phyloP scores from a whole-genome alignment of 2,888 invertebrate species.

The Anorthoa munda region DNA sequence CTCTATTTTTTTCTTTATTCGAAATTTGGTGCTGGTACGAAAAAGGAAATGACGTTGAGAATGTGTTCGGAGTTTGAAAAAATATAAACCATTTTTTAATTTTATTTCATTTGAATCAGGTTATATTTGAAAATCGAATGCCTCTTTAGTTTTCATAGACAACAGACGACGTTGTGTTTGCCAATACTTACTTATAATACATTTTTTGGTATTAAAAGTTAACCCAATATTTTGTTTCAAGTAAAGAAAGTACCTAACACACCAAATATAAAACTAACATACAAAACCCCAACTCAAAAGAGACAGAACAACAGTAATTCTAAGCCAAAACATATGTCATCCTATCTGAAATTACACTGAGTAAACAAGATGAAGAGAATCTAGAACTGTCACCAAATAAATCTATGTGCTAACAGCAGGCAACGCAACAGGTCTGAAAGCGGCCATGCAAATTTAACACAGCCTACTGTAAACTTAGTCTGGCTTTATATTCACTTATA shows the following conservation, averaged over 20 bases:
- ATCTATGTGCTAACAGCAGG: conserved; percentile 49
- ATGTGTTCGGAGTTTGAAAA: neutral
- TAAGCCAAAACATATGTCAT: neutral
- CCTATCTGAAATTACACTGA: conserved; percentile 23
- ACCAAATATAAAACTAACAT: neutral
- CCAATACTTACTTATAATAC: too few species aligned
- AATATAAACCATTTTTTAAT: neutral
- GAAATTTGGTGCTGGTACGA: conserved; percentile 15
- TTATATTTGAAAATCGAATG: neutral
- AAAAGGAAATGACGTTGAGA: conserved; percentile 4
- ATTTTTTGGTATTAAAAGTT: too few species aligned
- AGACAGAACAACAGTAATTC: neutral
- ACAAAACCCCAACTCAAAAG: neutral
- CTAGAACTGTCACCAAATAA: conserved; percentile 60
- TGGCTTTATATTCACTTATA: conserved; percentile 49
- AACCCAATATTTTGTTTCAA: neutral
- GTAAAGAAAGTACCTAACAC: neutral
- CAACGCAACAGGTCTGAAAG: conserved; percentile 65
- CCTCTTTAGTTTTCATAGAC: neutral
- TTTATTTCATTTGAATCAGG: fast-evolving
- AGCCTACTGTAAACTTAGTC: conserved; percentile 62
- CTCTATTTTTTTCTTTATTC: conserved; percentile 29
- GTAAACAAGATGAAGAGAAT: conserved; percentile 47
- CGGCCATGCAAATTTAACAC: conserved; percentile 62
- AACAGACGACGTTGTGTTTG: neutral